phyloP scores from a whole-genome alignment of 2,797 vertebrate genomes.

The Halcyon leucocephala region DNA sequence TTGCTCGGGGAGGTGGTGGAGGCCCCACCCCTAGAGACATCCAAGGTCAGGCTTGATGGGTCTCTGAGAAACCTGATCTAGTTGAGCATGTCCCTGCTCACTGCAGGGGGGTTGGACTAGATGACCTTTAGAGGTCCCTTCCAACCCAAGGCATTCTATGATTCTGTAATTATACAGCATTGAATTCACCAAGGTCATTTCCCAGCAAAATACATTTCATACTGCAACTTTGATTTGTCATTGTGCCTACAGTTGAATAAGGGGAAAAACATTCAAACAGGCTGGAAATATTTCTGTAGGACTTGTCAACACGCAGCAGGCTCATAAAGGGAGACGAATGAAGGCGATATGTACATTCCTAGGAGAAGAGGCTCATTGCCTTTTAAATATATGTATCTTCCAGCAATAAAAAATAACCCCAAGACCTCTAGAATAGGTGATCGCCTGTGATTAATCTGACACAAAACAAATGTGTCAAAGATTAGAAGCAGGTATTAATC shows the following conservation, averaged over 20 bases:
- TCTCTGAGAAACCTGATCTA: too few species aligned
- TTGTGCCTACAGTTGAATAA: not conserved
- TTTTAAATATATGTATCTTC: slow-evolving; percentile 3
- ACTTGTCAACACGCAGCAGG: not conserved
- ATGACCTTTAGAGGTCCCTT: too few species aligned
- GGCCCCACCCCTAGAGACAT: too few species aligned
- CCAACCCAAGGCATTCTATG: too few species aligned
- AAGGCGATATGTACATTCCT: not conserved
- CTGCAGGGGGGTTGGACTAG: too few species aligned
- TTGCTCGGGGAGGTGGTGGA: too few species aligned
- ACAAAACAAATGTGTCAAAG: not conserved
- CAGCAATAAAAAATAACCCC: not conserved
- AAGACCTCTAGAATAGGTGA: not conserved
- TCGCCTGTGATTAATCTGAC: not conserved
- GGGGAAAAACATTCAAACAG: not conserved
- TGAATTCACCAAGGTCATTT: not conserved
- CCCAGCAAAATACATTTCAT: slow-evolving; percentile 17
- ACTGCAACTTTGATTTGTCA: not conserved
- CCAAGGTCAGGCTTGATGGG: too few species aligned
- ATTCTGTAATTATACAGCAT: not conserved
- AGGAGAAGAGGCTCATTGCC: not conserved
- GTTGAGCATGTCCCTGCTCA: too few species aligned
- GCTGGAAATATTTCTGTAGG: slow-evolving; percentile 23
- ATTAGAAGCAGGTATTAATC: not conserved
- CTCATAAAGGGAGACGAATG: not conserved